Evolutionary conservation across 1,140 invertebrate species (phyloP).

Genomic region (Zaprionus ornatus): DNA sequence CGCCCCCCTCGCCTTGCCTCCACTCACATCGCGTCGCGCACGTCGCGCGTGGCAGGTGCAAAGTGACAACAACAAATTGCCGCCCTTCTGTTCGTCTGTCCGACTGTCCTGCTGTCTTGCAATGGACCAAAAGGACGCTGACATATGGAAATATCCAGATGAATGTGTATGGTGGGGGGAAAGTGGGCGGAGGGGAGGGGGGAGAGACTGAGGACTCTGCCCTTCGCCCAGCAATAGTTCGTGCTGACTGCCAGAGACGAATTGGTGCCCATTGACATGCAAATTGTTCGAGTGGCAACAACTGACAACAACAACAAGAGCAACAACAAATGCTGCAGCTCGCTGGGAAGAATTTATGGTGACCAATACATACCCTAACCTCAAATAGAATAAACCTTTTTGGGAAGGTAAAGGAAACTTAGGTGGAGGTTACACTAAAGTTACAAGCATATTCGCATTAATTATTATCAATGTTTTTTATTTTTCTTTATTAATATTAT

Average conservation of each 20-base stretch:
- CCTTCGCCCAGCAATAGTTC: not conserved
- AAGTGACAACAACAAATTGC: constrained; percentile 81
- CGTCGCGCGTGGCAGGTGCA: constrained; percentile 65
- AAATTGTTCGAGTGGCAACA: constrained; percentile 63
- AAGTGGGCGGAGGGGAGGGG: not conserved
- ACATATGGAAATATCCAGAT: constrained; percentile 75
- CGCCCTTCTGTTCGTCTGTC: constrained; percentile 31
- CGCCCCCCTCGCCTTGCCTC: not conserved
- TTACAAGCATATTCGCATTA: too few species aligned
- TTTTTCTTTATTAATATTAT: too few species aligned
- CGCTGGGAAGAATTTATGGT: constrained; percentile 11
- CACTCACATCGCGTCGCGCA: not conserved
- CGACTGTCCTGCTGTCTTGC: constrained; percentile 34
- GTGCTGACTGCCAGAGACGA: constrained; percentile 45
- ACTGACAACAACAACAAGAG: constrained; percentile 44
- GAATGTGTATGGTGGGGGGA: constrained; percentile 42
- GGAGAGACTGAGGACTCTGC: not conserved
- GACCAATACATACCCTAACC: constrained; percentile 24
- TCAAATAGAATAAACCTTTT: not conserved
- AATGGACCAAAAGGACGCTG: constrained; percentile 51
- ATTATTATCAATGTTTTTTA: too few species aligned
- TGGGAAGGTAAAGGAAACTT: not conserved
- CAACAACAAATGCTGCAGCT: constrained; percentile 25
- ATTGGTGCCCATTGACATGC: constrained; percentile 74
- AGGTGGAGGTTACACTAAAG: too few species aligned